phyloP scores from a whole-genome alignment of 2,113 vertebrate species.

The Falcunculus frontatus region DNA sequence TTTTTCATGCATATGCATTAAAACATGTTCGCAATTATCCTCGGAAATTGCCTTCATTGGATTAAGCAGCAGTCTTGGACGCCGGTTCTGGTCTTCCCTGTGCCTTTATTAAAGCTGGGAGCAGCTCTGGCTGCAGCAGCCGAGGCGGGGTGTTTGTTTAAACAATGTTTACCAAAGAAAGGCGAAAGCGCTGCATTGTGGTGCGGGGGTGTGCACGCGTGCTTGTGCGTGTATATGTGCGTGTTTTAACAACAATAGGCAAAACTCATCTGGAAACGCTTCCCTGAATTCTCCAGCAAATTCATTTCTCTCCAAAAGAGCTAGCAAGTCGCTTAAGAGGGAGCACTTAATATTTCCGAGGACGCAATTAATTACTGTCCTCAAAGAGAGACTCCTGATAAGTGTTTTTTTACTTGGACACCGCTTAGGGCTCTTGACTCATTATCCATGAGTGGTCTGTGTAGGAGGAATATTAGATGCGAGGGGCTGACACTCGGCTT shows the following conservation, averaged over 20 bases:
- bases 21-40: slow-evolving; percentile 99
- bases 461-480: not conserved
- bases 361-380: slow-evolving; percentile 27
- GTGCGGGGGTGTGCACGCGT: not conserved
- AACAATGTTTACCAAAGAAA: slow-evolving; percentile 69
- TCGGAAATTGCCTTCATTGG: slow-evolving; percentile 99
- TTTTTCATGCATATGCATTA: slow-evolving; percentile 99
- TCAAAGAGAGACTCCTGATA: slow-evolving; percentile 14
- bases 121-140: slow-evolving; percentile 65
- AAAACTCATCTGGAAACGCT: slow-evolving; percentile 10
- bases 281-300: not conserved
- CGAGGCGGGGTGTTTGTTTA: slow-evolving; percentile 70
- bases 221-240: not conserved
- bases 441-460: slow-evolving; percentile 37
- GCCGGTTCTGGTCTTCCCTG: slow-evolving; percentile 76
- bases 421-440: slow-evolving; percentile 40
- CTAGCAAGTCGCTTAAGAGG: not conserved
- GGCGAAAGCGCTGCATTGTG: not conserved
- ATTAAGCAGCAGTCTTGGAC: slow-evolving; percentile 87
- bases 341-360: not conserved
- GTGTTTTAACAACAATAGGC: slow-evolving; percentile 33
- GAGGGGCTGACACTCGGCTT: slow-evolving; percentile 25
- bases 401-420: slow-evolving; percentile 14
- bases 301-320: not conserved
- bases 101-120: slow-evolving; percentile 75